These are phyloP conservation scores for Folsomia manolachei DNA, from an alignment of 2,888 invertebrate genomes.

Conservation along the genomic window DNA sequence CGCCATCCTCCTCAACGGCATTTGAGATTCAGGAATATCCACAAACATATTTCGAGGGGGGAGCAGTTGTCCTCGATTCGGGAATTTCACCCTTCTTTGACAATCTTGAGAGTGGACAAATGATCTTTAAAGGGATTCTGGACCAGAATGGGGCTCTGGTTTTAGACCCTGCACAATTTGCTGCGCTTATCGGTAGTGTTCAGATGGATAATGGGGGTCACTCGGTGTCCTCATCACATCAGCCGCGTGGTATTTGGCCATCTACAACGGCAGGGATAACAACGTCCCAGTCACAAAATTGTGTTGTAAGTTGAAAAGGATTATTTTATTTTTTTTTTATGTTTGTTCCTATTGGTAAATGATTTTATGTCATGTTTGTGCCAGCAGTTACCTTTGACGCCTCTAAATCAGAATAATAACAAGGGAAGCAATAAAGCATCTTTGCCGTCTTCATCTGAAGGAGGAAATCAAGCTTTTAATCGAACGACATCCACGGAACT, in stretches of 20 bases:
- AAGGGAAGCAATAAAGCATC: not conserved
- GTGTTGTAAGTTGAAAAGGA: not conserved
- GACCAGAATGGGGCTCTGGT: constrained; percentile 35
- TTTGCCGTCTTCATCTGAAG: no score
- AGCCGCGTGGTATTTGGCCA: not conserved
- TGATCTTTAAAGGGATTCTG: constrained; percentile 43
- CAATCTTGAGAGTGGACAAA: constrained; percentile 16
- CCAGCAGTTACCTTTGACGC: not conserved
- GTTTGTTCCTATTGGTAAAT: no score
- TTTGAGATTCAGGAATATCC: not conserved
- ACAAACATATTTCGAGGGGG: not conserved
- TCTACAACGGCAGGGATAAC: not conserved
- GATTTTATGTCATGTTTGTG: no score
- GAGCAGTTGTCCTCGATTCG: constrained; percentile 10
- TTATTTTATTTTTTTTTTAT: not conserved
- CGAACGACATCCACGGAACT: no score
- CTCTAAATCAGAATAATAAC: not conserved
- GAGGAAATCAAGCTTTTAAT: no score
- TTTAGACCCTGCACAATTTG: constrained; percentile 41
- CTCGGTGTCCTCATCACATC: no score
- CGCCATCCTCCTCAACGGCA: not conserved
- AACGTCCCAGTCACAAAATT: not conserved
- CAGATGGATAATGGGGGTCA: no score
- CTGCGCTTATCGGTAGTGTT: constrained; percentile 22
- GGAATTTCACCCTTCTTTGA: constrained; percentile 21